A percentile compares a stretch with the other conserved stretches of the same genome.
Conservation (phyloP, 2,113 vertebrate species). For the Panurus biarmicus region DNA sequence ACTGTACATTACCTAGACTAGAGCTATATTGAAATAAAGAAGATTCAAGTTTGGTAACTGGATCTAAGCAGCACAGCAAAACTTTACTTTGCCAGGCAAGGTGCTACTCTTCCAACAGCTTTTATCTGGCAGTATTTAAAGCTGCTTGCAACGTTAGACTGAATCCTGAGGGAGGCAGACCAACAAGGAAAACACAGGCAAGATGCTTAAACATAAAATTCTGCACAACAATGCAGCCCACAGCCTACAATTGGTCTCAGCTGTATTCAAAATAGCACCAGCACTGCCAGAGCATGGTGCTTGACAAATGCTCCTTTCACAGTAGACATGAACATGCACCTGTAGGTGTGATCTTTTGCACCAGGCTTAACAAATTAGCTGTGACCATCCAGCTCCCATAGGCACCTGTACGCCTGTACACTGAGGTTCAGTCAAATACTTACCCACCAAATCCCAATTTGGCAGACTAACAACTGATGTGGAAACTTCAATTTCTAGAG, state of each 20-base stretch:
- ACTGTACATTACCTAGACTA: neutral
- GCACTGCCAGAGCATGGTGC: neutral
- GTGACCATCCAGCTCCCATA: neutral
- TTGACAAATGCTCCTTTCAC: neutral
- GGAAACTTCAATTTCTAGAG: neutral
- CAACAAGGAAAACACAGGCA: neutral
- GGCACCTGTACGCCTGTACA: neutral
- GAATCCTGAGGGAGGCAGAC: neutral
- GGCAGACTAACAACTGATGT: neutral
- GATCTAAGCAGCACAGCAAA: neutral
- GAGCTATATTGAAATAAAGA: neutral
- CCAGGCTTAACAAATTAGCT: neutral
- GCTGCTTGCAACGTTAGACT: neutral
- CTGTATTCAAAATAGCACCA: neutral
- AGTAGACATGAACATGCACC: neutral
- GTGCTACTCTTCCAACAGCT: neutral
- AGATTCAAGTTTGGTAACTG: neutral
- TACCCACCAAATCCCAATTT: neutral
- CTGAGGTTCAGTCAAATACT: neutral
- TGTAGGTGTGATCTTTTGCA: neutral
- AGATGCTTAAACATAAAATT: neutral
- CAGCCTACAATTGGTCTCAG: neutral
- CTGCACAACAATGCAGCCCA: neutral
- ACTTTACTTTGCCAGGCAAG: neutral
- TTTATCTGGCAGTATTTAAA: neutral